These are phyloP conservation scores for Himalopsyche tibetana DNA, from an alignment of 2,888 invertebrate species.

Conservation along the genomic window DNA sequence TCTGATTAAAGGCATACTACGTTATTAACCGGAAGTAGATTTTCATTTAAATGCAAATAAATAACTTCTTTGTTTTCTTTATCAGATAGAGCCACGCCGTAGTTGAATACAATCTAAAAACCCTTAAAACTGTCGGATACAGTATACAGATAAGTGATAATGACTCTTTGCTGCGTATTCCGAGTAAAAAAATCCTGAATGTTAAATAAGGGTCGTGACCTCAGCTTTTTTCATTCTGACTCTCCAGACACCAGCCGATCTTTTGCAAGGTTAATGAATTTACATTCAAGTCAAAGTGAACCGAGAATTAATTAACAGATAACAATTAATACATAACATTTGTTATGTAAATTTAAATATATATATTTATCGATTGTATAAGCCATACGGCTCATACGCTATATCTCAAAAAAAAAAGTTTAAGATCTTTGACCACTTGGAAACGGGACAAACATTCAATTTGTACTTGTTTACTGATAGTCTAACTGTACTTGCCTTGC, in stretches of 20 bases:
- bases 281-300: too few relatives aligned
- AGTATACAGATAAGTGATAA: slow-evolving; percentile 14
- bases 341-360: too few relatives aligned
- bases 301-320: too few relatives aligned
- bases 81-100: slow-evolving; percentile 3
- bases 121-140: slow-evolving; percentile 10
- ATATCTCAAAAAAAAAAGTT: too few relatives aligned
- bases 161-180: slow-evolving; percentile 9
- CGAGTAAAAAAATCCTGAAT: background rate
- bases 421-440: too few relatives aligned
- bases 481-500: too few relatives aligned
- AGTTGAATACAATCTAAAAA: slow-evolving; percentile 31
- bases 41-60: slow-evolving; percentile 34
- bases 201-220: background rate
- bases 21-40: background rate
- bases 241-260: background rate
- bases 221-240: background rate
- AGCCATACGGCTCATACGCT: too few relatives aligned
- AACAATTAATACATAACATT: too few relatives aligned
- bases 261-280: too few relatives aligned
- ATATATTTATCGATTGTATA: too few relatives aligned
- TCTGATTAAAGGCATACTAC: background rate
- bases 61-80: slow-evolving; percentile 22
- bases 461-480: too few relatives aligned
- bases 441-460: too few relatives aligned